Base-by-base conservation (phyloP, 2,797 vertebrate species). In the Threskiornis aethiopicus region DNA sequence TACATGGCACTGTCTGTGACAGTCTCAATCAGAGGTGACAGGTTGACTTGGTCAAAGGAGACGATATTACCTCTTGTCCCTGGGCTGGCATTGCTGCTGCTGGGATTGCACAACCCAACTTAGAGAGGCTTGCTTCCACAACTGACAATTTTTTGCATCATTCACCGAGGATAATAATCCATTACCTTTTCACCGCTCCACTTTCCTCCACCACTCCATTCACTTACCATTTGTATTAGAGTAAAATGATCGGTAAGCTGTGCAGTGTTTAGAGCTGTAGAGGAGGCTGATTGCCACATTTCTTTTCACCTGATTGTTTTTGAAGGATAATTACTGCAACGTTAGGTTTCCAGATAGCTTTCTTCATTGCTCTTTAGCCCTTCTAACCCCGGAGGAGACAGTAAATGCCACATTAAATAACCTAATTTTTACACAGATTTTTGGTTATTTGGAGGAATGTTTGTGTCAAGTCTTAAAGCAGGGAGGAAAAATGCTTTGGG, bases 181-280 rank as follows among this genome's bases (percentile, higher is more conserved):
- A 1, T 35, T 12, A 28, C 66, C 54, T 90, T 20, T 15, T 5
- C 81, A 24, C 47, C 0, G 0, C 44, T 52, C 17, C 1, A 0
- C 62, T 58, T 8, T 8, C 37, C 49, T 55, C 49, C 62, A 4
- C 28, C 31, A 1, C 18, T 42, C 49, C 3, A 1, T 19, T 39
- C 64, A 3, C 57, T 26, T 22, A 33, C 65, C 41, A 7, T 26
- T 65, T 29, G 5, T 7, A 4, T 8, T 4, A 0, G 28, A 37
- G 44, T 5, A 13, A 22, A 37, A 22, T 0, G 4, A 5, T 3
- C 1, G 2, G 16, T 22, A 69, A 17, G 58, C 54, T n/a, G 15
- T 11, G 59, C n/a, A 2, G n/a, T 1, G 28, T 3, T 35, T 3
- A 7, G 62, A 44, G 72, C 79, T 49, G 22, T 3, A 17, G 8